Evolutionary conservation across 2,888 invertebrate genomes (phyloP), one percentile per base, ranked within the genome.

Genomic region (Spatulosminthurus flaviceps): DNA sequence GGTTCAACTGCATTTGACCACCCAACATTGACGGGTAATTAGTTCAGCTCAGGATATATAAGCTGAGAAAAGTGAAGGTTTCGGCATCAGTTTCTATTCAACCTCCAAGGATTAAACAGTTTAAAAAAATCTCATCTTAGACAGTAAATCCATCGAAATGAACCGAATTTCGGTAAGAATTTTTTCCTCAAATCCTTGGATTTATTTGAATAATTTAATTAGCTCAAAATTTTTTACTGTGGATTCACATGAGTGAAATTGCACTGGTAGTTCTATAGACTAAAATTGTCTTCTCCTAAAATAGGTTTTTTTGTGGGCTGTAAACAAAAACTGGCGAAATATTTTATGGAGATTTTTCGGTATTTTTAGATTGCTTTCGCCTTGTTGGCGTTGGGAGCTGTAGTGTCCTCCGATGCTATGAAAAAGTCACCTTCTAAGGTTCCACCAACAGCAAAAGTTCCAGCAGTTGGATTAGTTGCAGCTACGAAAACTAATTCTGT

Each of bases 1-100:
- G 16, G 16, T 51, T 51, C 9, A 51, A 51, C 51, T 51, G 51
- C 51, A 51, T 51, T 51, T 51, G 51, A 51, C 51, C 51, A 51
- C 51, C 51, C 51, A 51, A 51, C 51, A 51, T n/a, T 51, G 51
- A 51, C 51, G 51, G 51, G 51, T 51, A 51, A 51, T 51, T 51
- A 51, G 51, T 51, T 51, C 51, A 51, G 51, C 51, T 51, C 19
- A 51, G 51, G 5, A 51, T 51, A 51, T 51, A 51, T 51, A 51
- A 51, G n/a, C 1, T 51, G 9, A 19, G 7, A 51, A 51, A 51
- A n/a, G 16, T 51, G 16, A 2, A 51, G 51, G 51, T 51, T 41
- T 51, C 16, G 16, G 51, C 34, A 34, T 51, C 51, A 51, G 19
- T 51, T 51, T n/a, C 51, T 11, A 51, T 19, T n/a, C n/a, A 51